These are phyloP conservation scores for Hirtodrosophila cameraria DNA, from an alignment of 2,888 invertebrate species.

Conservation along the genomic window DNA sequence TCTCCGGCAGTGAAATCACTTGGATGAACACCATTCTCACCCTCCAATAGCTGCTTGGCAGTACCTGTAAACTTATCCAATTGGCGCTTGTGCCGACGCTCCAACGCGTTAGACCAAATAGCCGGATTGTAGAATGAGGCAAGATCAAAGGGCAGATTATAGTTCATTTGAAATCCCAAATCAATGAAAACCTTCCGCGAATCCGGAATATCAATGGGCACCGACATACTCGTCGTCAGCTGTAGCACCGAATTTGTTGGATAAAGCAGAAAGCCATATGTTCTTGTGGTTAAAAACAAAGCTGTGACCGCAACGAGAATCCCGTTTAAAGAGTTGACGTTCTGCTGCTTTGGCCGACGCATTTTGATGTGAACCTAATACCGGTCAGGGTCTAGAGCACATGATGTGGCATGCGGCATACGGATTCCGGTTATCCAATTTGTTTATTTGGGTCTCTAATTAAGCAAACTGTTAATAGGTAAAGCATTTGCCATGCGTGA, in stretches of 20 bases:
- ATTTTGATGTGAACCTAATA: conserved; percentile 50
- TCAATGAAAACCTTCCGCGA: conserved; percentile 80
- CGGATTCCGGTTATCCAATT: conserved; percentile 11
- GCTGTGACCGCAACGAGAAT: conserved; percentile 16
- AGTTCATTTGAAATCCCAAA: conserved; percentile 83
- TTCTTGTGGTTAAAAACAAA: not conserved
- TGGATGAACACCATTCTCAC: conserved; percentile 52
- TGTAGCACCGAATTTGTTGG: conserved; percentile 58
- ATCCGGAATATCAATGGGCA: conserved; percentile 67
- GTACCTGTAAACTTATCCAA: conserved; percentile 13
- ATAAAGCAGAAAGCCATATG: conserved; percentile 37
- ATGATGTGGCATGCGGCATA: conserved; percentile 9
- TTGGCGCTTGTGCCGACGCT: conserved; percentile 58
- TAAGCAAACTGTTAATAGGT: conserved; percentile 62
- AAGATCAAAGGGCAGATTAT: conserved; percentile 74
- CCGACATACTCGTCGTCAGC: conserved; percentile 72
- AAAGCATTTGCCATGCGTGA: conserved; percentile 55
- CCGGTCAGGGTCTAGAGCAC: conserved; percentile 4
- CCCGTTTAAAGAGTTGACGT: conserved; percentile 16
- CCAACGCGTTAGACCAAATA: conserved; percentile 70
- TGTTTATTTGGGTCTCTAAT: conserved; percentile 62
- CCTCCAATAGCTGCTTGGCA: conserved; percentile 9
- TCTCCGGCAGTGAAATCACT: conserved; percentile 81
- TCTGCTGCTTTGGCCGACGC: conserved; percentile 45
- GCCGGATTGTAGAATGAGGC: conserved; percentile 75